Evolutionary conservation across 1,140 invertebrate genomes (phyloP).

Genomic region (Cherax destructor): DNA sequence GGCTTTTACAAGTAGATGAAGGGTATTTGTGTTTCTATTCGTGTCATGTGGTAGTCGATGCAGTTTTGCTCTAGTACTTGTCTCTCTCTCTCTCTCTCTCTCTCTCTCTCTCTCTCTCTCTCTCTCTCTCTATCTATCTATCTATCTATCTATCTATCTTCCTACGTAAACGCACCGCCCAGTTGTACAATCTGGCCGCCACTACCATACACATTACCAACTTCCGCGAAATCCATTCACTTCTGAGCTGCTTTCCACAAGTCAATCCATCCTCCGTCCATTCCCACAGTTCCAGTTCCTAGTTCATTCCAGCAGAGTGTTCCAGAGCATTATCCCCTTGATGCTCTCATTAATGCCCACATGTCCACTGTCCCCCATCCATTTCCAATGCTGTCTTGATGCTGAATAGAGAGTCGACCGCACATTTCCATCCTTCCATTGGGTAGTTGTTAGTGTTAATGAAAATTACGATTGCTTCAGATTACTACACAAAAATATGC

Average conservation of each 20-base stretch:
- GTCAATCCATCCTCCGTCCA: background rate
- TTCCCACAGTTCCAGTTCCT: background rate
- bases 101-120: no score
- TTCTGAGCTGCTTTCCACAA: background rate
- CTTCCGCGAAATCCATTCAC: background rate
- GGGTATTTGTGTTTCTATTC: no score
- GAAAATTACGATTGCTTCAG: no score
- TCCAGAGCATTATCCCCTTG: background rate
- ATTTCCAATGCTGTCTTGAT: no score
- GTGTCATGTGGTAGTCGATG: no score
- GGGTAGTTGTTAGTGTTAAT: no score
- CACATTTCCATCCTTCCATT: no score
- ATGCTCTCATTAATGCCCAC: background rate
- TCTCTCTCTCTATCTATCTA: background rate
- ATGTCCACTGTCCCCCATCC: background rate
- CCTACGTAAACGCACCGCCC: background rate
- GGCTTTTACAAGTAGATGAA: no score
- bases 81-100: background rate
- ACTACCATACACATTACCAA: background rate
- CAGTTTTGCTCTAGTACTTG: no score
- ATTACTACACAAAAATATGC: no score
- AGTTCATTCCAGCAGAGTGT: conserved; percentile 1
- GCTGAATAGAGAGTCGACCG: no score
- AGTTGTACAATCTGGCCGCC: background rate
- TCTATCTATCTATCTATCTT: background rate